Base-by-base conservation (phyloP, 2,888 invertebrate genomes). In the Belgica antarctica region DNA sequence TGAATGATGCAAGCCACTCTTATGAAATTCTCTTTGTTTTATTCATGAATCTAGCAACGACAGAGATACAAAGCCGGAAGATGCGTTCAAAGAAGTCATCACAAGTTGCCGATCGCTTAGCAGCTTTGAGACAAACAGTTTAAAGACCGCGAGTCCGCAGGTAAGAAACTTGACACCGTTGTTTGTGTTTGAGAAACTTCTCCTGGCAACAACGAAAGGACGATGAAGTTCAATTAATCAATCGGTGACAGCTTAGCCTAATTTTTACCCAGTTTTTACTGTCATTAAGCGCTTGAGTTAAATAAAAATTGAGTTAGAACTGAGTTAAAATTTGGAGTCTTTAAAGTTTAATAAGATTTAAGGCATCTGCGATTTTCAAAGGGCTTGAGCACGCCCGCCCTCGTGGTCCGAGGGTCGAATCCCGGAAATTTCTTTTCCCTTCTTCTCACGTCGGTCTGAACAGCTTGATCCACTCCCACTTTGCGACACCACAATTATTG, bases 131-230 rank as follows among this genome's bases (percentile, higher is more conserved):
- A 77, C 77, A 57, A 77, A 75, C 71, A 75, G 75, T 28, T 75
- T 79, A 17, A 80, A 78, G 74, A 79, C 78, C 34, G 75, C 82
- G 36, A 73, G 79, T 70, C 82, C 82, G 57, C 83, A 83, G 76
- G 82, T 82, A 74, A 75, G 17, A 17, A 47, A 10, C 24, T 75
- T 74, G 70, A 62, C 57, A 41, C 17, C 1, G 1, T 47, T 47
- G 25, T 52, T 36, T 25, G 24, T 7, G 36, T 8, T 57, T 10
- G 28, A n/a, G 8, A 61, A 19, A 36, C 5, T 12, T 17, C n/a
- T 36, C 27, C 17, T 36, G 59, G 28, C 24, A 12, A 61, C 15
- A 17, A 3, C 31, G 57, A 24, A 66, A 61, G 8, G 12, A 41
- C 10, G n/a, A n/a, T n/a, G n/a, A n/a, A n/a, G n/a, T n/a, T n/a